phyloP scores from a whole-genome alignment of 2,113 vertebrate species.

The Cromileptes altivelis region DNA sequence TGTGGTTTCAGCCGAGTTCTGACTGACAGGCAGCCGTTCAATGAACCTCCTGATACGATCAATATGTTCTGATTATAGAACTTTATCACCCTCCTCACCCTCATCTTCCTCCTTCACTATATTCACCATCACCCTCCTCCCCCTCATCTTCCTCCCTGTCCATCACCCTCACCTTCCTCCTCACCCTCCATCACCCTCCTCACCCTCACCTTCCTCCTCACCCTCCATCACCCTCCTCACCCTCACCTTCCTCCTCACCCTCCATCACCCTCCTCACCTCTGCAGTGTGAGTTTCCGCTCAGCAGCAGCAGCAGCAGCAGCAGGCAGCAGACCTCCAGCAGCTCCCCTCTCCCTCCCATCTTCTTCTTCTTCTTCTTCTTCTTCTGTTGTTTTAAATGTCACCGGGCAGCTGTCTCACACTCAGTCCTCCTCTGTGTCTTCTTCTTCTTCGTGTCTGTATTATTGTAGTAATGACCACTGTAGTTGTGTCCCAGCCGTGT shows the following conservation, averaged over 20 bases:
- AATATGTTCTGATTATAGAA: too few relatives aligned
- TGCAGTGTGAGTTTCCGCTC: slow-evolving; percentile 34
- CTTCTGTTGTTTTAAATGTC: slow-evolving; percentile 1
- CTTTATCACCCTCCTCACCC: background rate
- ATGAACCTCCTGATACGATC: too few relatives aligned
- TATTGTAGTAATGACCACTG: background rate
- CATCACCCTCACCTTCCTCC: background rate
- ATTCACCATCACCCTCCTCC: background rate
- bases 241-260: too few relatives aligned
- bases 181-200: background rate
- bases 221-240: slow-evolving; percentile 5
- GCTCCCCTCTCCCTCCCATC: slow-evolving; percentile 37
- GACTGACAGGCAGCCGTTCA: too few relatives aligned
- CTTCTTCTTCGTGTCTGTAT: background rate
- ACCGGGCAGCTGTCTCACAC: background rate
- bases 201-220: background rate
- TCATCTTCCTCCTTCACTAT: background rate
- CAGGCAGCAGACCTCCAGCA: slow-evolving; percentile 60
- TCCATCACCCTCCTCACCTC: slow-evolving; percentile 47
- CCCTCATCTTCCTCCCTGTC: background rate
- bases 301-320: slow-evolving; percentile 61
- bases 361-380: background rate
- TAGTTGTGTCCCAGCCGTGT: slow-evolving; percentile 15
- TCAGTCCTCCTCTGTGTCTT: background rate
- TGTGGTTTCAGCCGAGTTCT: too few relatives aligned